Evolutionary conservation across 2,888 invertebrate genomes (phyloP).

Genomic region (Mycalesis mineus): DNA sequence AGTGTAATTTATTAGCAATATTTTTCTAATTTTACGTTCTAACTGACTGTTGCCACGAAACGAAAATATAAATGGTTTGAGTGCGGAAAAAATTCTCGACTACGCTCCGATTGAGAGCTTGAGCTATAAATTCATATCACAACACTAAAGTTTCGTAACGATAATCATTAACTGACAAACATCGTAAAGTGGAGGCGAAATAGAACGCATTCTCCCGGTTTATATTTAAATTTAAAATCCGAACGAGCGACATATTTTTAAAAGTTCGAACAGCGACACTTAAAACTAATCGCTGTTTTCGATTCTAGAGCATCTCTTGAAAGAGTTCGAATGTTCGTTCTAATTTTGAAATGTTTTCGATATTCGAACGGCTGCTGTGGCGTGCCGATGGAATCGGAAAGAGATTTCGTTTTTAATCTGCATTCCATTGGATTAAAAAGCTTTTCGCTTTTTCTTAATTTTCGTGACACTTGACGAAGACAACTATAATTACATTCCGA

Average conservation of each 20-base stretch:
- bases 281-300: constrained; percentile 78
- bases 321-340: constrained; percentile 70
- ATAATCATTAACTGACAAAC: constrained; percentile 68
- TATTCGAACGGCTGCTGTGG: constrained; percentile 65
- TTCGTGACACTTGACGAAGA: no score
- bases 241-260: constrained; percentile 76
- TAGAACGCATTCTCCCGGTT: constrained; percentile 69
- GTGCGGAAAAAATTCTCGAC: constrained; percentile 6
- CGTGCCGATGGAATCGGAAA: constrained; percentile 59
- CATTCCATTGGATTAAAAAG: background rate
- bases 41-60: background rate
- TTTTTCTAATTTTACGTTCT: background rate
- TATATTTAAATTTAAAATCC: constrained; percentile 69
- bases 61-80: constrained; percentile 5
- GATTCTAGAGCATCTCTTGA: constrained; percentile 70
- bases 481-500: no score
- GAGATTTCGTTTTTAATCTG: constrained; percentile 25
- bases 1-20: background rate
- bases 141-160: constrained; percentile 59
- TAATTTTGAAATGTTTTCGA: constrained; percentile 74
- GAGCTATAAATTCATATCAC: constrained; percentile 55
- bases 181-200: constrained; percentile 72
- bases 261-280: constrained; percentile 74
- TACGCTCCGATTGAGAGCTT: constrained; percentile 20
- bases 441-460: no score